Conservation (phyloP, 2,888 invertebrate genomes). For the Prosapia bicincta region DNA sequence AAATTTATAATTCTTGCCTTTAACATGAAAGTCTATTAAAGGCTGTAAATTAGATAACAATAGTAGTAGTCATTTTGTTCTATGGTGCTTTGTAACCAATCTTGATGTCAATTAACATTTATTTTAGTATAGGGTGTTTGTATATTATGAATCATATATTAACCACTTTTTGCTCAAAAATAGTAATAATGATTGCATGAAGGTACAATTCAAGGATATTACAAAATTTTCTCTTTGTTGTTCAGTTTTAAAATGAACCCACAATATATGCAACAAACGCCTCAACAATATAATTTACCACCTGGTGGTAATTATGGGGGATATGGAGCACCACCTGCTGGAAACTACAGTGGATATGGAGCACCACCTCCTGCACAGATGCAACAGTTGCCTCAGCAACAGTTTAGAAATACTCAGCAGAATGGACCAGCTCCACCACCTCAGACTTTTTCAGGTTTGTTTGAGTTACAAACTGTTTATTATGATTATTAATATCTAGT, state of each 20-base stretch:
- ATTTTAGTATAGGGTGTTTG: no score
- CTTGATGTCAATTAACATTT: no score
- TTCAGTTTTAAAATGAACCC: constrained; percentile 49
- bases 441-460: constrained; percentile 43
- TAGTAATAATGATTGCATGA: not conserved
- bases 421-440: constrained; percentile 40
- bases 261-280: constrained; percentile 48
- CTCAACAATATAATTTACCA: constrained; percentile 41
- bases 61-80: no score
- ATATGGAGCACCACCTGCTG: constrained; percentile 41
- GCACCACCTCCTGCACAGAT: constrained; percentile 44
- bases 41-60: no score
- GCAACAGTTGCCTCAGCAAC: constrained; percentile 42
- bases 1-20: no score
- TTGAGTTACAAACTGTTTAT: no score
- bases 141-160: no score
- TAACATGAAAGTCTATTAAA: no score
- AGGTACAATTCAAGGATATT: constrained; percentile 10
- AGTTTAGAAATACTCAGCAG: constrained; percentile 33
- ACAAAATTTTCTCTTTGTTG: constrained; percentile 27
- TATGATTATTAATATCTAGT: no score
- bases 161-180: no score
- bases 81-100: no score
- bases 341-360: constrained; percentile 9
- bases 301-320: constrained; percentile 36